phyloP scores from a whole-genome alignment of 1,140 invertebrate species.

The Manduca sexta region DNA sequence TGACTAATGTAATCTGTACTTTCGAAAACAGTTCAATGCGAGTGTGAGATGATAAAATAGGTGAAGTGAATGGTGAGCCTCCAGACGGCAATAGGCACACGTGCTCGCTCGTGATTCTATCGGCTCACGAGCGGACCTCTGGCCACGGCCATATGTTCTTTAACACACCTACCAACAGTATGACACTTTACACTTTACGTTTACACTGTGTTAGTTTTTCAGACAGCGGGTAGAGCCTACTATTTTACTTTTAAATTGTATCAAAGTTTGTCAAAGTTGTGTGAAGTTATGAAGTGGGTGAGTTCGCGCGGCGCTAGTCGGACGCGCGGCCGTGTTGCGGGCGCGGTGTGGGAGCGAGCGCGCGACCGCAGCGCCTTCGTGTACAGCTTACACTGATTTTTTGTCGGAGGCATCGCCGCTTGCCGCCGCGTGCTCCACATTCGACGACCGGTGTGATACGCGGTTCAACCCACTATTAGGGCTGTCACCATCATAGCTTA shows the following conservation, averaged over 20 bases:
- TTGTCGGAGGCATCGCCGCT: slow-evolving; percentile 65
- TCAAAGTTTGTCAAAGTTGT: too few relatives aligned
- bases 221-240: too few relatives aligned
- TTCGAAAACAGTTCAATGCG: slow-evolving; percentile 36
- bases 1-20: slow-evolving; percentile 35
- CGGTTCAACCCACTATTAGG: slow-evolving; percentile 27
- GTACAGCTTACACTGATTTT: slow-evolving; percentile 70
- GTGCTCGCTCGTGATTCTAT: slow-evolving; percentile 62
- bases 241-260: too few relatives aligned
- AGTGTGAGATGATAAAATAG: slow-evolving; percentile 46
- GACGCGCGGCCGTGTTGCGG: slow-evolving; percentile 17
- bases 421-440: slow-evolving; percentile 59
- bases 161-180: slow-evolving; percentile 49
- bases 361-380: slow-evolving; percentile 53
- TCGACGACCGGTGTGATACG: slow-evolving; percentile 60
- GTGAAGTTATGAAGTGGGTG: slow-evolving; percentile 28
- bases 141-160: slow-evolving; percentile 55
- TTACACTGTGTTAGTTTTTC: slow-evolving; percentile 21
- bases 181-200: slow-evolving; percentile 49
- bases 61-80: slow-evolving; percentile 61
- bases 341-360: slow-evolving; percentile 24
- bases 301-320: slow-evolving; percentile 22
- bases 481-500: slow-evolving; percentile 1
- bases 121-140: slow-evolving; percentile 38
- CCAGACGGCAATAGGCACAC: slow-evolving; percentile 48